These are phyloP conservation scores for Danionella dracula DNA, from an alignment of 2,797 vertebrate genomes.

Conservation along the genomic window DNA sequence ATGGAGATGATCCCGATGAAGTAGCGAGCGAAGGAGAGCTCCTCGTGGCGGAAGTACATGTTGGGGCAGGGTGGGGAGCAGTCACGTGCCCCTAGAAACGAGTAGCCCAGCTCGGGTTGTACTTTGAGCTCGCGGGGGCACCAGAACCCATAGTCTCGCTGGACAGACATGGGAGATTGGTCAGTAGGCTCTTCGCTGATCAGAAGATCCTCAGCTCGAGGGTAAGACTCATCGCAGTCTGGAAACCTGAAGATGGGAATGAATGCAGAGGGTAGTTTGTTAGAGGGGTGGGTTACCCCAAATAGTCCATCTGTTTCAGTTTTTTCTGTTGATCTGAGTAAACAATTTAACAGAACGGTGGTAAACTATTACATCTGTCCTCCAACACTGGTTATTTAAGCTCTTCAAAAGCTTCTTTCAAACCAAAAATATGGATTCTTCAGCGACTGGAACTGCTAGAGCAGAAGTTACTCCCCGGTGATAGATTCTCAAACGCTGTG, in stretches of 20 bases:
- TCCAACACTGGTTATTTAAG: no score
- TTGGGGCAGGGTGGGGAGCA: conserved; percentile 95
- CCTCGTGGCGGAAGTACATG: conserved; percentile 89
- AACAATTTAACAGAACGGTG: no score
- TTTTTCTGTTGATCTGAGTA: no score
- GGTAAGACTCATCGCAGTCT: conserved; percentile 89
- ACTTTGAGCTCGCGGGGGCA: conserved; percentile 92
- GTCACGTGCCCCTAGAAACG: conserved; percentile 84
- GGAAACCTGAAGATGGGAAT: conserved; percentile 87
- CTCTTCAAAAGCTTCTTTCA: no score
- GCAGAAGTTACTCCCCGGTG: no score
- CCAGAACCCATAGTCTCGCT: conserved; percentile 95
- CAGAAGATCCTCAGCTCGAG: conserved; percentile 81
- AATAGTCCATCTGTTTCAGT: no score
- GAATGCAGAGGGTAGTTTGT: no score
- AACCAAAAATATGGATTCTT: no score
- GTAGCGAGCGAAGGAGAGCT: conserved; percentile 88
- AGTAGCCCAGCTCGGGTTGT: conserved; percentile 88
- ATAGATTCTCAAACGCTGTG: no score
- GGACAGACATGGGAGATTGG: conserved; percentile 78
- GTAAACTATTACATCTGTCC: no score
- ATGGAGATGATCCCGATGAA: conserved; percentile 90
- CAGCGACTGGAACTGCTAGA: no score
- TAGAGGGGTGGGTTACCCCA: no score
- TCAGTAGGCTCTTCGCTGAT: conserved; percentile 75